A percentile compares a stretch with the other conserved stretches of the same genome.
Evolutionary conservation across 1,140 invertebrate genomes (phyloP).

Genomic region (Drosophila orosa): DNA sequence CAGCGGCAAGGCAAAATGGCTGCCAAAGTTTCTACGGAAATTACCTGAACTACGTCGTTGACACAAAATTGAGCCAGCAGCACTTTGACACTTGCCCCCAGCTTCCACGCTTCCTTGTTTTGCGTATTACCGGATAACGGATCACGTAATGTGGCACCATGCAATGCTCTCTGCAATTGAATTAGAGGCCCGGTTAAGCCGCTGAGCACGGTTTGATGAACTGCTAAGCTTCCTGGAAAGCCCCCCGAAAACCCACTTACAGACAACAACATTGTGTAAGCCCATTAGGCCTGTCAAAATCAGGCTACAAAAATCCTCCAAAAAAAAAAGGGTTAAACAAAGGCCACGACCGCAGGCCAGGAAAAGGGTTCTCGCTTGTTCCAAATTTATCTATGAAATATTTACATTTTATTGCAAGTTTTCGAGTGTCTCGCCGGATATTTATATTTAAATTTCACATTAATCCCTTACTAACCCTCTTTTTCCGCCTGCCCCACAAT

Average conservation of each 20-base stretch:
- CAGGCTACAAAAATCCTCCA: conserved; percentile 24
- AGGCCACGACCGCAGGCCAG: conserved; percentile 40
- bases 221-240: conserved; percentile 37
- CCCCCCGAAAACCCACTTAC: conserved; percentile 31
- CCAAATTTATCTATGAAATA: conserved; percentile 60
- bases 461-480: conserved; percentile 49
- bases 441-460: conserved; percentile 71
- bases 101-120: conserved; percentile 5
- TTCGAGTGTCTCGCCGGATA: conserved; percentile 62
- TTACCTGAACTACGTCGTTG: conserved; percentile 80
- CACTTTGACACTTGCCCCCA: conserved; percentile 49
- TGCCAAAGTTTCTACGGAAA: conserved; percentile 73
- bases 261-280: conserved; percentile 55
- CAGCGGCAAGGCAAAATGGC: conserved; percentile 71
- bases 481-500: conserved; percentile 5
- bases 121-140: conserved; percentile 22
- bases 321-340: conserved; percentile 40
- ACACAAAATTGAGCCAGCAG: conserved; percentile 71
- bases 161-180: conserved; percentile 35
- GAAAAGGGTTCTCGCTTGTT: conserved; percentile 38
- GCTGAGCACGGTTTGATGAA: conserved; percentile 42
- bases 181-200: conserved; percentile 24
- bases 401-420: conserved; percentile 71
- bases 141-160: conserved; percentile 31
- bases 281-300: conserved; percentile 69